These are phyloP conservation scores for Cotesia typhae DNA, from an alignment of 1,140 invertebrate genomes.

Conservation along the genomic window DNA sequence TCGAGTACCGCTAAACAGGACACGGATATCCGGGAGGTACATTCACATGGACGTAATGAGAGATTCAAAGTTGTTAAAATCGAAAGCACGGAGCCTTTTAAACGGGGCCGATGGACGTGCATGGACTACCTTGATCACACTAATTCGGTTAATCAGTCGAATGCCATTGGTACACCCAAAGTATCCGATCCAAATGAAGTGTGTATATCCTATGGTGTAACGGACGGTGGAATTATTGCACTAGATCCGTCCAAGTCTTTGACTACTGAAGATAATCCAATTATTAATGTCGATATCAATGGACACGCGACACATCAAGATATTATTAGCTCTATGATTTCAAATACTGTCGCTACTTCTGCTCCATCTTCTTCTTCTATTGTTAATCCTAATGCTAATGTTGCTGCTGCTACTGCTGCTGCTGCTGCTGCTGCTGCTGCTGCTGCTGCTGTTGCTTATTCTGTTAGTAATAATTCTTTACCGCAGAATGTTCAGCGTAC, in stretches of 20 bases:
- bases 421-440: constrained; percentile 37
- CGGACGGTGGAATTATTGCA: constrained; percentile 59
- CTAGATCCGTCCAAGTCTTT: constrained; percentile 52
- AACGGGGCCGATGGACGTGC: constrained; percentile 92
- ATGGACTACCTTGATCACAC: constrained; percentile 94
- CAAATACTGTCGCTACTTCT: constrained; percentile 42
- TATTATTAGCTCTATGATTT: constrained; percentile 46
- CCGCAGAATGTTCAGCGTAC: constrained; percentile 49
- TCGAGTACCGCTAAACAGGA: constrained; percentile 68
- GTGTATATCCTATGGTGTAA: constrained; percentile 64
- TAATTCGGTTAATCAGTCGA: constrained; percentile 67
- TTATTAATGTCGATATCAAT: constrained; percentile 51
- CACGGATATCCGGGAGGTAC: constrained; percentile 74
- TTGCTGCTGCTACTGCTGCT: constrained; percentile 41
- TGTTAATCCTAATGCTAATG: no score
- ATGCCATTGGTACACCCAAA: constrained; percentile 56
- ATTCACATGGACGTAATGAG: constrained; percentile 80
- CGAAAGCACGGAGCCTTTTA: constrained; percentile 93
- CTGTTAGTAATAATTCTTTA: constrained; percentile 46
- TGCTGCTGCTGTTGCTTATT: constrained; percentile 42
- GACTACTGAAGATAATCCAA: constrained; percentile 49
- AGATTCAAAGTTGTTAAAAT: constrained; percentile 97
- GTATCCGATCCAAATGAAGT: constrained; percentile 62
- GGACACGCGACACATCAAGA: constrained; percentile 57
- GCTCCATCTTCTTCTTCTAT: constrained; percentile 43